These are phyloP conservation scores for Troglohyphantes excavatus DNA, from an alignment of 2,888 invertebrate genomes.

Conservation along the genomic window DNA sequence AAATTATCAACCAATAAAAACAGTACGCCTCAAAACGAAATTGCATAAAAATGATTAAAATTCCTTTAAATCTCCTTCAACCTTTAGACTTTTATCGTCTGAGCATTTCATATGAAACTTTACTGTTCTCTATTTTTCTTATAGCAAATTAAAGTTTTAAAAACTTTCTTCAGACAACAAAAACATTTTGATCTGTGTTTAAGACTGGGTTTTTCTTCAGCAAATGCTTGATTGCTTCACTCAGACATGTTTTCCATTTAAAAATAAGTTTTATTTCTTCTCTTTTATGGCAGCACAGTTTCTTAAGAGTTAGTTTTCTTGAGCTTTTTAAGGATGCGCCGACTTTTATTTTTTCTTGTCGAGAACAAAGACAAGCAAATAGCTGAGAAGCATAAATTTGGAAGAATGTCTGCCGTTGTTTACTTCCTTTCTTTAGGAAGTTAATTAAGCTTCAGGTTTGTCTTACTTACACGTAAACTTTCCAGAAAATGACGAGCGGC, in stretches of 20 bases:
- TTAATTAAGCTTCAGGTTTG: neutral
- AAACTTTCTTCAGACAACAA: neutral
- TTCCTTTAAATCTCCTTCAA: neutral
- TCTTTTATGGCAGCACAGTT: neutral
- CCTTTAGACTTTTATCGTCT: neutral
- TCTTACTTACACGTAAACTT: neutral
- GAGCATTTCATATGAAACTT: neutral
- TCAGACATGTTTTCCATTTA: neutral
- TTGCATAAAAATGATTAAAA: conserved; percentile 25
- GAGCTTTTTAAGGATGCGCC: neutral
- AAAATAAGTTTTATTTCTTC: neutral
- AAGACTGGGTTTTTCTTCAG: neutral
- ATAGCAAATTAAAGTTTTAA: neutral
- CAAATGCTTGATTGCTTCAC: neutral
- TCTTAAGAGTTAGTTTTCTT: neutral
- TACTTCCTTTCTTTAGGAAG: neutral
- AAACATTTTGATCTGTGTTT: neutral
- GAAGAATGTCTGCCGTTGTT: neutral
- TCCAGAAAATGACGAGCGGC: neutral
- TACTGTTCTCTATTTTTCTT: neutral
- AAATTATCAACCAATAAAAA: conserved; percentile 21
- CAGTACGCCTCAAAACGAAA: neutral
- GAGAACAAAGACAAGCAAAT: neutral
- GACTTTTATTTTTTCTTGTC: neutral
- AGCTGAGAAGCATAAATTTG: neutral